Conservation (phyloP, 2,888 invertebrate species). For the Linnaemya tessellans region DNA sequence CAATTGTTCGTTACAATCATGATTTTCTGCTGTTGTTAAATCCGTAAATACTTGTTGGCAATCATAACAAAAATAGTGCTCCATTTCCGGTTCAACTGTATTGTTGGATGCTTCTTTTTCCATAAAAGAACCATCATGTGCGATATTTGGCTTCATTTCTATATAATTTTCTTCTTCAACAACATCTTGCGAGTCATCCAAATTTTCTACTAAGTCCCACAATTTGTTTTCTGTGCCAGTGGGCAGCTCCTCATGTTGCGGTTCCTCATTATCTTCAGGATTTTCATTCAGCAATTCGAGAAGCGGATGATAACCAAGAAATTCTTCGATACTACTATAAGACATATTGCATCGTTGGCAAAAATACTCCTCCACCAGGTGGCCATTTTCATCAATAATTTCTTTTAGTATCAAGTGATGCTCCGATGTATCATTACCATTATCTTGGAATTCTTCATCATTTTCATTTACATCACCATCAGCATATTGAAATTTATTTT, state of each 20-base stretch:
- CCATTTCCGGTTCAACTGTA: conserved; percentile 26
- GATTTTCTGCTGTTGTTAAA: conserved; percentile 77
- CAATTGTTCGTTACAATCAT: conserved; percentile 70
- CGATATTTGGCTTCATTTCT: conserved; percentile 28
- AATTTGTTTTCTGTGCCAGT: conserved; percentile 19
- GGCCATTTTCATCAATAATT: conserved; percentile 58
- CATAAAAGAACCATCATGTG: neutral
- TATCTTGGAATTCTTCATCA: neutral
- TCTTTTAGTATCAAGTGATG: conserved; percentile 62
- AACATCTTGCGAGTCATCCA: conserved; percentile 8
- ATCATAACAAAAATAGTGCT: conserved; percentile 79
- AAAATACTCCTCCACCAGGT: conserved; percentile 58
- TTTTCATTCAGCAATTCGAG: conserved; percentile 47
- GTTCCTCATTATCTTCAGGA: conserved; percentile 12
- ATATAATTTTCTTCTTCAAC: conserved; percentile 17
- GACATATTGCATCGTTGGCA: conserved; percentile 67
- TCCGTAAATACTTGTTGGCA: conserved; percentile 78
- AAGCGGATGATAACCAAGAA: conserved; percentile 52
- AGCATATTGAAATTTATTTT: conserved; percentile 23
- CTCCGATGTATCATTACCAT: conserved; percentile 29
- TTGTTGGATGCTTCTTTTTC: neutral
- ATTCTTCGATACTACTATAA: conserved; percentile 69
- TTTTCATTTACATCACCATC: neutral
- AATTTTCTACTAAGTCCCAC: conserved; percentile 64
- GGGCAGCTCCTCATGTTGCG: neutral